A percentile compares a stretch with the other conserved stretches of the same genome.
Conservation (phyloP, 2,888 invertebrate genomes). For the Andrena haemorrhoa region DNA sequence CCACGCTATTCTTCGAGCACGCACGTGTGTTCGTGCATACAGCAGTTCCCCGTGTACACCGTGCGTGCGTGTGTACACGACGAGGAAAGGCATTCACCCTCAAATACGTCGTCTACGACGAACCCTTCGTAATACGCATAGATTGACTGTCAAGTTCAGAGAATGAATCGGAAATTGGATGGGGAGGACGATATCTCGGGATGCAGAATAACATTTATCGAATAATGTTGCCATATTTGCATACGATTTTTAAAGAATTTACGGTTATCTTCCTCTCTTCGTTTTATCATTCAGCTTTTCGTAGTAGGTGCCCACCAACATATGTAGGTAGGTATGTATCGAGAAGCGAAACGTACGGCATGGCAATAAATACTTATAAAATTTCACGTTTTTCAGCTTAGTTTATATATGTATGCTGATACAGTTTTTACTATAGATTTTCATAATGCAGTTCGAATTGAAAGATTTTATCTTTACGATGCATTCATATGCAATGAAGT, state of each 20-base stretch:
- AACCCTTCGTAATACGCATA: conserved; percentile 69
- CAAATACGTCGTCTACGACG: conserved; percentile 65
- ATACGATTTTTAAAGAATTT: conserved; percentile 2
- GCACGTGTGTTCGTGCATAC: conserved; percentile 27
- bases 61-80: conserved; percentile 3
- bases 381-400: too few species aligned
- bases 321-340: too few species aligned
- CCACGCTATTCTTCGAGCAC: conserved; percentile 76
- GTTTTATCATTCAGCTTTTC: too few species aligned
- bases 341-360: too few species aligned
- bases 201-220: conserved; percentile 61
- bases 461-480: too few species aligned
- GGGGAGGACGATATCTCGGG: conserved; percentile 52
- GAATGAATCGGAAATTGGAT: conserved; percentile 73
- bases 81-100: conserved; percentile 67
- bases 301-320: not conserved
- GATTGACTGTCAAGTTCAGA: conserved; percentile 72
- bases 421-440: too few species aligned
- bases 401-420: too few species aligned
- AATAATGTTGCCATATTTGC: conserved; percentile 42
- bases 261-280: not conserved
- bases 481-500: not conserved
- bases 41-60: conserved; percentile 3
- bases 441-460: too few species aligned
- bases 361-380: too few species aligned